A percentile compares a stretch with the other conserved stretches of the same genome.
These are phyloP conservation scores for Ptychadena robeensis DNA, from an alignment of 2,797 vertebrate species.

Conservation along the genomic window DNA sequence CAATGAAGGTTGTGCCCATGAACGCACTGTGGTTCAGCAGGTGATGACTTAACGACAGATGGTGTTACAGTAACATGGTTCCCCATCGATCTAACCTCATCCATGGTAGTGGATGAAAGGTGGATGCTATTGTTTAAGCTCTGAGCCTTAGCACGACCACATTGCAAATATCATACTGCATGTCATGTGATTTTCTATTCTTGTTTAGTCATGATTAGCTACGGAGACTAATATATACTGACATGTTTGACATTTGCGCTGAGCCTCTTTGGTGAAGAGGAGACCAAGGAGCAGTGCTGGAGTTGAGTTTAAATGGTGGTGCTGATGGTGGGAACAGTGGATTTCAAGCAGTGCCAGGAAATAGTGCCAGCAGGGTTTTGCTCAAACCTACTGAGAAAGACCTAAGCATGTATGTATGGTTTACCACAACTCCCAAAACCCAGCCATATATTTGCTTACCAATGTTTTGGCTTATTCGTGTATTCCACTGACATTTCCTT, in stretches of 20 bases:
- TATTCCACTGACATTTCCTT: constrained; percentile 10
- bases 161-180: constrained; percentile 24
- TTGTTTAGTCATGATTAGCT: constrained; percentile 2
- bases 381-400: background rate
- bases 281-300: background rate
- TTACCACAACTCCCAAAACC: background rate
- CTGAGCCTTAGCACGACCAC: constrained; percentile 18
- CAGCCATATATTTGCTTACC: background rate
- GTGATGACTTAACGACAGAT: constrained; percentile 78
- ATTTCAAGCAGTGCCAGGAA: background rate
- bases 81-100: constrained; percentile 9
- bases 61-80: constrained; percentile 7
- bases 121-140: constrained; percentile 28
- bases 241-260: constrained; percentile 10
- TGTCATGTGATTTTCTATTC: constrained; percentile 22
- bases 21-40: constrained; percentile 85
- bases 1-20: constrained; percentile 80
- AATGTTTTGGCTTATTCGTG: background rate
- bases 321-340: background rate
- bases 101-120: background rate
- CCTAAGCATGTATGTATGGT: background rate
- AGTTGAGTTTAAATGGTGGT: background rate
- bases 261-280: background rate
- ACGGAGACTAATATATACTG: constrained; percentile 11
- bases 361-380: background rate